Conservation (phyloP, 2,888 invertebrate species). For the Ormyrus rosae region DNA sequence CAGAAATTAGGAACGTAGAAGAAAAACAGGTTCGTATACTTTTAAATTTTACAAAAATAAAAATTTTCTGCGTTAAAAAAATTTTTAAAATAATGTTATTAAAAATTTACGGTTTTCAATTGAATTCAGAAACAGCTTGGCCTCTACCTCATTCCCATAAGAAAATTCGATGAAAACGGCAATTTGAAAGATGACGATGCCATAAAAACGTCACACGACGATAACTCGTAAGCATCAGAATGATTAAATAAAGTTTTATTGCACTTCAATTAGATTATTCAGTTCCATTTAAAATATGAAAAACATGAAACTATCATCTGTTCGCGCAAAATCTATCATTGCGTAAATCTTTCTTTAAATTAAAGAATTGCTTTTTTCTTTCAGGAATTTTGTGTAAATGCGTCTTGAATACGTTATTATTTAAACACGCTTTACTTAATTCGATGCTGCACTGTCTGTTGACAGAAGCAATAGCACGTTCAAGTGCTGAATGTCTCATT, state of each 20-base stretch:
- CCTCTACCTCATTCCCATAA: not conserved
- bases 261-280: not conserved
- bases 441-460: not conserved
- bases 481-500: slow-evolving; percentile 17
- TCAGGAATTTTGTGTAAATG: slow-evolving; percentile 25
- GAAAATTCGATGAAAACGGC: slow-evolving; percentile 25
- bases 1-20: slow-evolving; percentile 22
- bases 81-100: too few species aligned
- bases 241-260: slow-evolving; percentile 1
- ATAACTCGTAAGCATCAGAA: slow-evolving; percentile 25
- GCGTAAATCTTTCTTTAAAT: not conserved
- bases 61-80: too few species aligned
- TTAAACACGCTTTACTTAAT: too few species aligned
- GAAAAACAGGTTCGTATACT: slow-evolving; percentile 29
- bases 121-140: too few species aligned
- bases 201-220: not conserved
- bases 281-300: not conserved
- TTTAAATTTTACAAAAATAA: too few species aligned
- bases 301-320: not conserved
- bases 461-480: slow-evolving; percentile 20
- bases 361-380: not conserved
- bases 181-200: slow-evolving; percentile 30
- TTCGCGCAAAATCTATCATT: too few species aligned
- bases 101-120: too few species aligned
- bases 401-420: too few species aligned